A percentile compares a stretch with the other conserved stretches of the same genome.
Evolutionary conservation across 2,797 vertebrate genomes (phyloP).

Genomic region (Lepilemur septentrionalis): DNA sequence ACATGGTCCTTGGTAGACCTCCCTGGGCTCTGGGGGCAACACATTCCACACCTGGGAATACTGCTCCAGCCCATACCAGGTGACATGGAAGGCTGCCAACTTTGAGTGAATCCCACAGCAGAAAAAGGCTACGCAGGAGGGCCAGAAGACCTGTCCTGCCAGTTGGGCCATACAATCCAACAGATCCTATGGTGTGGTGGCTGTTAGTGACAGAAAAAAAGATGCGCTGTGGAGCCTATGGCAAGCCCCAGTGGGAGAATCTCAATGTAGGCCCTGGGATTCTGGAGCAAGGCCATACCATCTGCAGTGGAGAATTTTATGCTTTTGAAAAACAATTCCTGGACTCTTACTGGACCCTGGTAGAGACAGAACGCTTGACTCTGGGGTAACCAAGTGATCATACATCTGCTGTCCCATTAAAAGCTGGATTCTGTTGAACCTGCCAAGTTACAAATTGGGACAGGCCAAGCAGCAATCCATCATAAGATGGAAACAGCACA

Average conservation of each 20-base stretch:
- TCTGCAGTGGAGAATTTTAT: not conserved
- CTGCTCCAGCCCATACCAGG: not conserved
- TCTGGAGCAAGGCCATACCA: not conserved
- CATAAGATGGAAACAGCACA: not conserved
- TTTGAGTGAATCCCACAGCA: not conserved
- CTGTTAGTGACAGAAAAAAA: not conserved
- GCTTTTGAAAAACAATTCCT: constrained; percentile 20
- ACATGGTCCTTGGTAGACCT: not conserved
- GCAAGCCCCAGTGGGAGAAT: not conserved
- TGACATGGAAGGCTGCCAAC: not conserved
- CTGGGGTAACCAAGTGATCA: not conserved
- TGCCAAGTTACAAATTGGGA: not conserved
- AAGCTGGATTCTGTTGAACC: not conserved
- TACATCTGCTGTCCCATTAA: not conserved
- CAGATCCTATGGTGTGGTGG: not conserved
- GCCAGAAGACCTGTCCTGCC: not conserved
- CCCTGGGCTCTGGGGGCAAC: not conserved
- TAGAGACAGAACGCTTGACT: constrained; percentile 13
- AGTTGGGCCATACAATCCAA: not conserved
- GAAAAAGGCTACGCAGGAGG: not conserved
- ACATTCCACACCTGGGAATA: not conserved
- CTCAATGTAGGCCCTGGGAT: not conserved
- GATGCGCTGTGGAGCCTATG: not conserved
- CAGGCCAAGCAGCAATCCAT: not conserved
- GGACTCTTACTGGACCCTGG: not conserved